Base-by-base conservation (phyloP, 2,888 invertebrate genomes). In the Nineta flava region DNA sequence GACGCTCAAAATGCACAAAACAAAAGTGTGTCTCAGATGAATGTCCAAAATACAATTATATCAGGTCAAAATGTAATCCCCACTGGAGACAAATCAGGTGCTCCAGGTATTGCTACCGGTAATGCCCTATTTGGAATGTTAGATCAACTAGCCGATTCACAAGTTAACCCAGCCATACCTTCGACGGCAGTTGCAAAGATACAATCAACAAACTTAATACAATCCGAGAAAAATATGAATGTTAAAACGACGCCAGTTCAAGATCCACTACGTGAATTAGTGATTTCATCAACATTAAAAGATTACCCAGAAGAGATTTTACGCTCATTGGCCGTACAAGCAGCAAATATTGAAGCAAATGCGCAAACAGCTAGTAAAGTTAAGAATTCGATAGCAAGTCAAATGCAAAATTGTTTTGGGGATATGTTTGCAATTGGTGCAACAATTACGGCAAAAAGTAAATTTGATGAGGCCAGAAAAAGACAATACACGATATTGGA, bases 241-340 rank as follows among this genome's bases (percentile, higher is more conserved):
- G 40, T 54, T 49, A 50, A 54, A 53, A 35, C 48, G 50, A 45
- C 52, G 42, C 32, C 48, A 21, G 35, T 52, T 60, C 63, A 62
- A 12, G 83, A 83, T 65, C 81, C 77, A 12, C 62, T 83, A 17
- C 68, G 76, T 35, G 81, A 83, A 58, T 64, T 84, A 21, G 72
- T 84, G 19, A 59, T 75, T 7, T 66, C 76, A 56, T 71, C 76
- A 0, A 75, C 77, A 54, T 66, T 65, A 21, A 65, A 62, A 9
- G 56, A 64, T 3, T 64, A 64, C 34, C 68, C 68, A 48, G 60
- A 64, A 5, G 66, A 71, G 2, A 70, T 74, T 31, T 59, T 83
- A 31, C 72, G 71, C 55, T 66, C 68, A 21, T 62, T 83, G 53
- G 83, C 83, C 0, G 66, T 68, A 41, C 73, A 76, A 52, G 81